A percentile compares a stretch with the other conserved stretches of the same genome.
phyloP scores from a whole-genome alignment of 92 coral and sea anemone species.

The Epizoanthus stellaris region DNA sequence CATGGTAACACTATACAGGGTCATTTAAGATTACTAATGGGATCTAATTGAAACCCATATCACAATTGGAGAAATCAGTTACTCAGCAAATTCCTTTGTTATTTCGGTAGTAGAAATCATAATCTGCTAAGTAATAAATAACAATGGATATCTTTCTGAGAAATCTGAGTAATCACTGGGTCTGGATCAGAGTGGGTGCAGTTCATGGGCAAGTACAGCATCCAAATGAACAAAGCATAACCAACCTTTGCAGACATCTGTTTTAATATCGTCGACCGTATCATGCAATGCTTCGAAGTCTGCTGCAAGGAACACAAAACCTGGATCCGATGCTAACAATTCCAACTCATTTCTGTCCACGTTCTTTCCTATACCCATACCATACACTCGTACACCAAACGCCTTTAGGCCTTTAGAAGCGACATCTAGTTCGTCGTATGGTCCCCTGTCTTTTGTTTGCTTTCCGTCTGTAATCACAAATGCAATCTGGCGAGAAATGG shows the following conservation, averaged over 20 bases:
- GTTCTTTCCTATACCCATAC: conserved; percentile 15
- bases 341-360: conserved; percentile 15
- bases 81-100: too few relatives aligned
- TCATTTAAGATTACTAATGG: too few relatives aligned
- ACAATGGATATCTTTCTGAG: neutral
- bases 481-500: conserved; percentile 7
- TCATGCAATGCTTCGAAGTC: conserved; percentile 24
- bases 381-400: conserved; percentile 15
- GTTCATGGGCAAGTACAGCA: neutral
- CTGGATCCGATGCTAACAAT: conserved; percentile 33
- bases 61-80: too few relatives aligned
- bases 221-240: neutral
- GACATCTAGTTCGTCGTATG: conserved; percentile 24
- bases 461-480: conserved; percentile 40
- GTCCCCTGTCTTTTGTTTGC: conserved; percentile 36
- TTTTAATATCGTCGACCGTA: conserved; percentile 23
- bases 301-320: conserved; percentile 2
- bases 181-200: too few relatives aligned
- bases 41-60: too few relatives aligned
- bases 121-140: too few relatives aligned
- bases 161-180: neutral
- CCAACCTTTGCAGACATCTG: conserved; percentile 29
- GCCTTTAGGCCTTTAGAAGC: conserved; percentile 43
- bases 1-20: too few relatives aligned
- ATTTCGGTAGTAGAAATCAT: too few relatives aligned